Evolutionary conservation across 2,113 vertebrate species (phyloP), one percentile per base, ranked within the genome.

Genomic region (Plectropomus leopardus): DNA sequence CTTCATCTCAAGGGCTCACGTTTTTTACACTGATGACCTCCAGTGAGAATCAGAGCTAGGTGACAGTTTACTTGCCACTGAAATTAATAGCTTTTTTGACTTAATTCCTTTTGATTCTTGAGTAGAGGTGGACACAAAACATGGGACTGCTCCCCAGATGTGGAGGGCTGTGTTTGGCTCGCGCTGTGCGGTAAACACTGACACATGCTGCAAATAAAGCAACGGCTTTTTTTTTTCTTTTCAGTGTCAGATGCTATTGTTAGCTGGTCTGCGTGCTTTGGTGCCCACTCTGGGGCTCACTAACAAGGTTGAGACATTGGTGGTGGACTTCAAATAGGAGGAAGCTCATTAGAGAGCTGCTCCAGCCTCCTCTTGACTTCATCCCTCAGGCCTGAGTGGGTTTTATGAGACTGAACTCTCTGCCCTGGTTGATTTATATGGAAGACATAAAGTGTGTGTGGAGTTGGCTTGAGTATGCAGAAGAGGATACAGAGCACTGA

Each of bases 241-340:
- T 11, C 16, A 26, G 5, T n/a, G 40, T 80, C 59, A 28, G 59
- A 63, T 67, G 42, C 77, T 91, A 80, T 93, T 91, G 80, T 87
- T 88, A 83, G 78, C 26, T 21, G 11, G 44, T 44, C 51, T 72
- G 69, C 19, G 32, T 76, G 68, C 48, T 63, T 63, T 72, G 48
- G 58, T 69, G 44, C 48, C 53, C 51, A 61, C 53, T 76, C 48
- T 24, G 5, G 30, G 57, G 71, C 61, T 75, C 70, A 82, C 77
- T 89, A 84, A 86, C 76, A 58, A 57, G 61, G 32, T 48, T 69
- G 42, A 60, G 68, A 72, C 74, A 67, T 51, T 8, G 44, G 51
- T 69, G 21, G 53, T 60, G 66, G 78, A 89, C 84, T 89, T 92
- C 80, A 90, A 86, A 91, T 48, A 67, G 45, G 76, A 83, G 75